Base-by-base conservation (phyloP, 2,888 invertebrate genomes). In the Tinea semifulvella region DNA sequence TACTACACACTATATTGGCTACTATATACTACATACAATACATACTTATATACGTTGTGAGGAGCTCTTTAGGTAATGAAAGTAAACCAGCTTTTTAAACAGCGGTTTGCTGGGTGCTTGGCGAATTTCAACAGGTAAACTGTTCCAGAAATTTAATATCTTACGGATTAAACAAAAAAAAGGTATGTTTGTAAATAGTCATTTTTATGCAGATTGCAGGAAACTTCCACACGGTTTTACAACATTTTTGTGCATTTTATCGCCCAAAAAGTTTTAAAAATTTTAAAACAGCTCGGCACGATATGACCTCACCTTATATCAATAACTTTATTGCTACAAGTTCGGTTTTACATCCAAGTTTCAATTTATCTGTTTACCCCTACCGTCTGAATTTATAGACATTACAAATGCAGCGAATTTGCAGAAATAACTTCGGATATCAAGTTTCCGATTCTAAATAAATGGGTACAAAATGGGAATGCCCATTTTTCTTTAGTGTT, bases 351-450 rank as follows among this genome's bases (percentile, higher is more conserved):
- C 40, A 38, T 14, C 38, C 18, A 38, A 38, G 14, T 38, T 38
- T 22, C 14, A 40, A 40, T 20, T 40, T 40, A 40, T 40, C 14
- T 40, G 22, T 40, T 40, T 40, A 22, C 40, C 7, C n/a, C 22
- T 20, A 22, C 40, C 6, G 5, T 18, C 20, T n/a, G 14, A 40
- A 40, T 40, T 40, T 40, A 40, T 40, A 13, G 14, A 22, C 17
- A 40, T 22, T 40, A 40, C 3, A n/a, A 40, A 20, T 40, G 22
- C 40, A 40, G 5, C 22, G 16, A 18, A 4, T 36, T 36, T 18
- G 36, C 3, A 31, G 2, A 36, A 18, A 36, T 36, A 18, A 3
- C 25, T 22, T 5, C 25, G 8, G 25, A 22, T 22, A 22, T 22
- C 25, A 8, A 22, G 25, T 22, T 22, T 22, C 25, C 5, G 8